Percentiles rank a stretch among this genome's conserved stretches.
phyloP scores from a whole-genome alignment of 2,113 vertebrate species.

The Notiomystis cincta region DNA sequence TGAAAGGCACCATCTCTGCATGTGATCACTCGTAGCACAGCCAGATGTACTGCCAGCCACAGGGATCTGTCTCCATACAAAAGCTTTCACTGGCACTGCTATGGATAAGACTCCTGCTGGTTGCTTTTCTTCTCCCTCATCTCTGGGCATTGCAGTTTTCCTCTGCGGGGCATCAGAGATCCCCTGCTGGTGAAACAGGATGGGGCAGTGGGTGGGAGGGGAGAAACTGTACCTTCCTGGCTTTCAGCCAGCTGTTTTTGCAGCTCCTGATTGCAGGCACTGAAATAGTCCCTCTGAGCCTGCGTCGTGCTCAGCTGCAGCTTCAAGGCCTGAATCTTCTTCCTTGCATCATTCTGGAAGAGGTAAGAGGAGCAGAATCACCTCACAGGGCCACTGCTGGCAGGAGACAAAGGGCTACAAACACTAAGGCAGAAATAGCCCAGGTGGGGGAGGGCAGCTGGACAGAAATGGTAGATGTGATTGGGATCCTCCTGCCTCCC shows the following conservation, averaged over 20 bases:
- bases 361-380: not conserved
- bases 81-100: not conserved
- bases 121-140: not conserved
- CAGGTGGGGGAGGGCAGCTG: not conserved
- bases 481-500: not conserved
- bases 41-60: not conserved
- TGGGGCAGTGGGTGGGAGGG: not conserved
- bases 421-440: not conserved
- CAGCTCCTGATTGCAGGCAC: slow-evolving; percentile 31
- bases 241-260: slow-evolving; percentile 51
- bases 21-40: not conserved
- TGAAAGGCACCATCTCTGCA: not conserved
- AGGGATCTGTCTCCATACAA: not conserved
- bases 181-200: not conserved
- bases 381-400: not conserved
- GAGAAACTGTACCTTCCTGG: not conserved
- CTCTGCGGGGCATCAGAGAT: not conserved
- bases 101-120: not conserved
- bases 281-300: slow-evolving; percentile 35
- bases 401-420: not conserved
- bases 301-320: slow-evolving; percentile 2
- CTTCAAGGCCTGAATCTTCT: slow-evolving; percentile 45
- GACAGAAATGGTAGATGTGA: not conserved
- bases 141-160: not conserved
- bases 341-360: slow-evolving; percentile 48